A percentile compares a stretch with the other conserved stretches of the same genome.
Conservation (phyloP, 2,888 invertebrate genomes). For the Xanthia togata region DNA sequence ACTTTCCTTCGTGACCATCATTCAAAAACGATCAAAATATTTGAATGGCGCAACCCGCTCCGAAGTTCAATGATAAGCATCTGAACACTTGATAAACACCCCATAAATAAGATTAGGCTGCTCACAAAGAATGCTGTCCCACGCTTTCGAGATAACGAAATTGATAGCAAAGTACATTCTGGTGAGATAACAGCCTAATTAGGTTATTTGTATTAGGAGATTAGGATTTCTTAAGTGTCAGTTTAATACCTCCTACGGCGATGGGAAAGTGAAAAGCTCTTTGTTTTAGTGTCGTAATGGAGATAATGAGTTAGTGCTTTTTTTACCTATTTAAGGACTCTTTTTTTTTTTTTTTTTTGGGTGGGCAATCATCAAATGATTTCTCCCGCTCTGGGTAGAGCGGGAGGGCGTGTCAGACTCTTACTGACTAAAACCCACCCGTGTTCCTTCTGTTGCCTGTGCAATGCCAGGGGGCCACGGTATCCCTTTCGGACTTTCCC, state of each 20-base stretch:
- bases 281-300: conserved; percentile 35
- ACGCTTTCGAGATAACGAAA: conserved; percentile 67
- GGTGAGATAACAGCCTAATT: conserved; percentile 67
- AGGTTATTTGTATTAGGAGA: conserved; percentile 69
- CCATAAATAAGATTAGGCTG: conserved; percentile 67
- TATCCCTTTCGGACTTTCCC: no score
- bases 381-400: no score
- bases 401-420: no score
- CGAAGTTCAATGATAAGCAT: conserved; percentile 58
- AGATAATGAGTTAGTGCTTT: conserved; percentile 5
- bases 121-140: conserved; percentile 66
- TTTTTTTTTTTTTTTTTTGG: no score
- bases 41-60: conserved; percentile 51
- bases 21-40: conserved; percentile 66
- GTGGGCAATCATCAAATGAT: no score
- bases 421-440: no score
- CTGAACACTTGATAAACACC: conserved; percentile 64
- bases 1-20: conserved; percentile 48
- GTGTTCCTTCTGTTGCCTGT: no score
- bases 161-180: conserved; percentile 62
- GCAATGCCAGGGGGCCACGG: no score
- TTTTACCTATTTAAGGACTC: no score
- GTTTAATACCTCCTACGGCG: conserved; percentile 47
- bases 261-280: conserved; percentile 46
- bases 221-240: conserved; percentile 61